These are phyloP conservation scores for Pseudomyrmex sp. DNA, from an alignment of 1,140 invertebrate genomes.

Conservation along the genomic window DNA sequence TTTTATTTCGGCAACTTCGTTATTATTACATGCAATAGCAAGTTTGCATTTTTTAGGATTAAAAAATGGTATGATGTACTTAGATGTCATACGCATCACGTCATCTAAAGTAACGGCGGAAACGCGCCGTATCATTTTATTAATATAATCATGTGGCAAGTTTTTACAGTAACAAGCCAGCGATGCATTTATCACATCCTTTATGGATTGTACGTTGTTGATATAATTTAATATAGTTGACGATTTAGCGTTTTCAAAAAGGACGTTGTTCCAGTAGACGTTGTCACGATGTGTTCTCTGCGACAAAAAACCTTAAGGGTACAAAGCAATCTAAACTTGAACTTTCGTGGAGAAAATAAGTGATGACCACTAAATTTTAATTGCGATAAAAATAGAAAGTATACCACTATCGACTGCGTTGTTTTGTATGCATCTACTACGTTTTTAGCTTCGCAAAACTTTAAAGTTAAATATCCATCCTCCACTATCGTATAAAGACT, in stretches of 20 bases:
- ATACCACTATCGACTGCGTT: slow-evolving; percentile 88
- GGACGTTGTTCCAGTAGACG: fast-evolving
- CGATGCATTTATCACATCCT: slow-evolving; percentile 89
- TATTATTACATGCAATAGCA: too few relatives aligned
- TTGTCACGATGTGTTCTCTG: slow-evolving; percentile 79
- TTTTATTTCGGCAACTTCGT: too few relatives aligned
- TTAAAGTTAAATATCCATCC: slow-evolving; percentile 90
- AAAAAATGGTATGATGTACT: too few relatives aligned
- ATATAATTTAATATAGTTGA: slow-evolving; percentile 95
- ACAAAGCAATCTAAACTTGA: too few relatives aligned
- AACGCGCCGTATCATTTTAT: too few relatives aligned
- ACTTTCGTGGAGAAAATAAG: neutral
- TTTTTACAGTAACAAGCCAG: slow-evolving; percentile 89
- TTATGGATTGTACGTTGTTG: slow-evolving; percentile 90
- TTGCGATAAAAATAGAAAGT: slow-evolving; percentile 48
- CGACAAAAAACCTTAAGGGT: slow-evolving; percentile 53
- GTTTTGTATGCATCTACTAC: slow-evolving; percentile 91
- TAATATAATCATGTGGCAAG: slow-evolving; percentile 87
- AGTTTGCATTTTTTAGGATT: too few relatives aligned
- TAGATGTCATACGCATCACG: too few relatives aligned
- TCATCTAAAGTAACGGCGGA: too few relatives aligned
- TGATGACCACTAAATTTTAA: too few relatives aligned
- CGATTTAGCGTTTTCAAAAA: slow-evolving; percentile 87
- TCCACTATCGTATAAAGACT: slow-evolving; percentile 87
- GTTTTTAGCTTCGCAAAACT: slow-evolving; percentile 89